Evolutionary conservation across 2,888 invertebrate species (phyloP).

Genomic region (Tineola bisselliella): DNA sequence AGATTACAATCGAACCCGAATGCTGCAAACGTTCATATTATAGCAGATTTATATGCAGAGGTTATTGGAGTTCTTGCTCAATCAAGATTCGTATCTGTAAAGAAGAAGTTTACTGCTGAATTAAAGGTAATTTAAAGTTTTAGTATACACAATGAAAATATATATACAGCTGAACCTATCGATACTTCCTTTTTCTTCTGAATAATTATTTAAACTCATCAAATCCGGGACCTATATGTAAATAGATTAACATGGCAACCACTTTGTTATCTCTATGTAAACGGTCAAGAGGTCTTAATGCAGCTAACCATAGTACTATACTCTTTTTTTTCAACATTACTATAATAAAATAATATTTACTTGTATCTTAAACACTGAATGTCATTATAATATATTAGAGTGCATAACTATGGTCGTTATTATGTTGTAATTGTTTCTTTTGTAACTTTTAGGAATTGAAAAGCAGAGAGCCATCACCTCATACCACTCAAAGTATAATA

Average conservation of each 20-base stretch:
- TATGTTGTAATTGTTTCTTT: neutral
- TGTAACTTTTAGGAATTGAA: constrained; percentile 55
- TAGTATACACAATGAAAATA: no score
- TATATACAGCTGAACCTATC: no score
- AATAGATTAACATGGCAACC: no score
- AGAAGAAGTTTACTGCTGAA: constrained; percentile 92
- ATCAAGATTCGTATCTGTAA: constrained; percentile 90
- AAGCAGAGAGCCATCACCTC: constrained; percentile 88
- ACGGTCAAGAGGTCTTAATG: no score
- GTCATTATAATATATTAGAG: neutral
- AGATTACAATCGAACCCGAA: constrained; percentile 93
- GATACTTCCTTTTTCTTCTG: no score
- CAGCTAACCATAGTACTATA: no score
- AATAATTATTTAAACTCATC: no score
- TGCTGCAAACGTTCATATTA: constrained; percentile 94
- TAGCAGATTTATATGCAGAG: constrained; percentile 98
- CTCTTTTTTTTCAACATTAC: no score
- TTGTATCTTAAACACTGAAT: no score
- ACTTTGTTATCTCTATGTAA: no score
- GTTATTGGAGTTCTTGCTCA: constrained; percentile 96
- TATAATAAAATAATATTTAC: no score
- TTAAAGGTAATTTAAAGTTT: constrained; percentile 75
- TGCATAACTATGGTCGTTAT: neutral
- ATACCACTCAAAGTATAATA: constrained; percentile 93
- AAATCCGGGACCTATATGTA: no score